These are phyloP conservation scores for Sinosuthora webbiana DNA, from an alignment of 2,113 vertebrate genomes.

Conservation along the genomic window DNA sequence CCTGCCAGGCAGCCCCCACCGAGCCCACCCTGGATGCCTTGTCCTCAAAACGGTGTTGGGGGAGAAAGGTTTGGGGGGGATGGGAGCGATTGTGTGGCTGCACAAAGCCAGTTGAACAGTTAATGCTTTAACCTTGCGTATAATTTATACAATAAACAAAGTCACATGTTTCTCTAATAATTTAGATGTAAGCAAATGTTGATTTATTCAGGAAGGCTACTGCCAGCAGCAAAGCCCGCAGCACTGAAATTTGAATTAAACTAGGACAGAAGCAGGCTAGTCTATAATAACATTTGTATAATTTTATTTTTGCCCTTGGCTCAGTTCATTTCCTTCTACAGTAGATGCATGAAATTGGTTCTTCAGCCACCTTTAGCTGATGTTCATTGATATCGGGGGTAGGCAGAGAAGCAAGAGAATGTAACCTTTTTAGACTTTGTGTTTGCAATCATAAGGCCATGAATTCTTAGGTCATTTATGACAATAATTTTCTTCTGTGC, in stretches of 20 bases:
- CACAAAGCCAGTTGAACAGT: conserved; percentile 74
- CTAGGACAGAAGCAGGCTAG: conserved; percentile 99
- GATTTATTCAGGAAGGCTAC: conserved; percentile 99
- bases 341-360: conserved; percentile 99
- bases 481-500: conserved; percentile 62
- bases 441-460: conserved; percentile 62
- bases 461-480: conserved; percentile 74
- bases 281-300: conserved; percentile 99
- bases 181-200: conserved; percentile 99
- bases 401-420: conserved; percentile 81
- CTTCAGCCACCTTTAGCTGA: conserved; percentile 96
- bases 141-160: conserved; percentile 99
- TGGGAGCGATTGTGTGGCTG: conserved; percentile 37
- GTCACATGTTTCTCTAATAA: conserved; percentile 98
- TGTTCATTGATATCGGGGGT: conserved; percentile 86
- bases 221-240: conserved; percentile 87
- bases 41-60: not conserved
- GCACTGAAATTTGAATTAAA: conserved; percentile 99
- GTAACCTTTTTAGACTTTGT: conserved; percentile 80
- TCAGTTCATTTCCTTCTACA: conserved; percentile 99
- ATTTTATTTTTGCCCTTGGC: conserved; percentile 99
- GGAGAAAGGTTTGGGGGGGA: not conserved
- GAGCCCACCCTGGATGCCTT: not conserved
- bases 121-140: conserved; percentile 92
- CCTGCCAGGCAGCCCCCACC: not conserved